Conservation (phyloP, 2,113 vertebrate species). For the Sander lucioperca region DNA sequence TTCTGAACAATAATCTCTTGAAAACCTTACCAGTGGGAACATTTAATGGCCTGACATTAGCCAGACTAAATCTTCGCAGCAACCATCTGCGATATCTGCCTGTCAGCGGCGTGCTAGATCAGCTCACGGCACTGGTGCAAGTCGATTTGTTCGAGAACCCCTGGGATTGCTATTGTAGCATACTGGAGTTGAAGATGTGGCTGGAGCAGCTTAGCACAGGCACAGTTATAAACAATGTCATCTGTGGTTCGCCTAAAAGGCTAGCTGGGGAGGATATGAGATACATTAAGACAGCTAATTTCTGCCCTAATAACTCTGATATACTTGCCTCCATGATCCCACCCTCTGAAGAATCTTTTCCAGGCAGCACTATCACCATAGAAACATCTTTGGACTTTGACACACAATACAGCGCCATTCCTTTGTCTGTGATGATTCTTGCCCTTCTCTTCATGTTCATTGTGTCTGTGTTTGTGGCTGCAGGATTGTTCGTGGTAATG, state of each 20-base stretch:
- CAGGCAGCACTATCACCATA: conserved; percentile 88
- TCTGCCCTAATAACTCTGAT: conserved; percentile 94
- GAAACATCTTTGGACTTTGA: conserved; percentile 88
- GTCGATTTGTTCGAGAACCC: conserved; percentile 98
- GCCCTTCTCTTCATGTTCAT: conserved; percentile 95
- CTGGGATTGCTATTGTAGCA: conserved; percentile 95
- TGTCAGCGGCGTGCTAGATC: conserved; percentile 91
- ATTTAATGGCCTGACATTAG: conserved; percentile 91
- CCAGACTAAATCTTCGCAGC: conserved; percentile 92
- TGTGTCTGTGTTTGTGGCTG: conserved; percentile 93
- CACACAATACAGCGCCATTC: conserved; percentile 85
- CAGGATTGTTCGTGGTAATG: conserved; percentile 92
- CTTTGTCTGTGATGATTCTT: conserved; percentile 95
- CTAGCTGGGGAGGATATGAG: conserved; percentile 94
- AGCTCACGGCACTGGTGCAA: conserved; percentile 93
- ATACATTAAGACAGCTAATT: conserved; percentile 87
- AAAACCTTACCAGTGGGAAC: conserved; percentile 90
- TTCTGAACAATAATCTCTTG: conserved; percentile 97
- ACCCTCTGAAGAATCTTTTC: conserved; percentile 88
- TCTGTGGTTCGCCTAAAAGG: conserved; percentile 93
- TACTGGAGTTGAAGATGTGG: conserved; percentile 94
- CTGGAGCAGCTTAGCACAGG: conserved; percentile 93
- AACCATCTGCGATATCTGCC: conserved; percentile 94
- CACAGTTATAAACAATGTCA: conserved; percentile 93
- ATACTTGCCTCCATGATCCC: conserved; percentile 88